These are phyloP conservation scores for Urechis unicinctus DNA, from an alignment of 2,888 invertebrate genomes.

Conservation along the genomic window DNA sequence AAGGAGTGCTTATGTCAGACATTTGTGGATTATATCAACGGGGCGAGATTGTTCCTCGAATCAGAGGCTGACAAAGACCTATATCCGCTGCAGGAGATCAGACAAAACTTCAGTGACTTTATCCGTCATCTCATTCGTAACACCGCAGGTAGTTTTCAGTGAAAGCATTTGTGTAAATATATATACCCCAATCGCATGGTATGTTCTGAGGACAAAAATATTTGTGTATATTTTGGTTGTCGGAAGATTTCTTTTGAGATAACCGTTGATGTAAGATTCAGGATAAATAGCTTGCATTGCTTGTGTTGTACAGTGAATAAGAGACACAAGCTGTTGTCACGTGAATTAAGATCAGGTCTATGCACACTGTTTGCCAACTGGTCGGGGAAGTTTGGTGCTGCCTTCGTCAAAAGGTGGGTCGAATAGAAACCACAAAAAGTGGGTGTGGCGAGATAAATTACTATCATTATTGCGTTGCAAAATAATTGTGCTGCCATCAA, in stretches of 20 bases:
- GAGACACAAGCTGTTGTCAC: constrained; percentile 75
- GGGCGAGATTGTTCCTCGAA: constrained; percentile 83
- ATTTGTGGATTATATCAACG: constrained; percentile 89
- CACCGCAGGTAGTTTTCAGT: constrained; percentile 65
- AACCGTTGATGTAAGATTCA: too few species aligned
- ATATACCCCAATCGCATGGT: too few species aligned
- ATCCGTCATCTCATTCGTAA: constrained; percentile 88
- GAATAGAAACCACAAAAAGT: neutral
- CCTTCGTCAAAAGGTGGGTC: too few species aligned
- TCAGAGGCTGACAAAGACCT: constrained; percentile 89
- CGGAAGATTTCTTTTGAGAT: too few species aligned
- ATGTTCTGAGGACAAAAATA: too few species aligned
- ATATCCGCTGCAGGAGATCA: constrained; percentile 74
- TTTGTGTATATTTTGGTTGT: too few species aligned
- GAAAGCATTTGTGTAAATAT: neutral
- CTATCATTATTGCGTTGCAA: too few species aligned
- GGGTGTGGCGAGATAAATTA: too few species aligned
- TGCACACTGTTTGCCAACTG: constrained; percentile 89
- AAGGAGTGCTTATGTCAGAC: constrained; percentile 77
- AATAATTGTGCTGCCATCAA: too few species aligned
- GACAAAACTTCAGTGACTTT: constrained; percentile 89
- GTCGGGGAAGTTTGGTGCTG: constrained; percentile 76
- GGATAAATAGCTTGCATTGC: too few species aligned
- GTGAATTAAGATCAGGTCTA: constrained; percentile 77
- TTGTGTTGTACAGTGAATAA: constrained; percentile 66